phyloP scores from a whole-genome alignment of 2,888 invertebrate species.

The Ganaspis brasiliensis region DNA sequence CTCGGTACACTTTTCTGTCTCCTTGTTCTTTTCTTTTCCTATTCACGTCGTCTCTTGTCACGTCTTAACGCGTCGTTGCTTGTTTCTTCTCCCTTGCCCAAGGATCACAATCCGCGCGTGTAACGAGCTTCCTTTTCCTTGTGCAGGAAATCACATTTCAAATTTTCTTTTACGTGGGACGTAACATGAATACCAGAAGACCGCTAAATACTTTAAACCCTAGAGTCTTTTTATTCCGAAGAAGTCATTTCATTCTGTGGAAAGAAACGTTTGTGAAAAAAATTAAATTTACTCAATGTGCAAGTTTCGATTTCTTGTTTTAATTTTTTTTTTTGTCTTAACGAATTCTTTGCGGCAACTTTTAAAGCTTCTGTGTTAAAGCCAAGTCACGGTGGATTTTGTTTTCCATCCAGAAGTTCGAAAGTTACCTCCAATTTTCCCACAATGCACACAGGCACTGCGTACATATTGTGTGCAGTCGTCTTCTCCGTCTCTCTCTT shows the following conservation, averaged over 20 bases:
- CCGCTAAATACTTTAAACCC: neutral
- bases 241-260: neutral
- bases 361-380: neutral
- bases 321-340: neutral
- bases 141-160: constrained; percentile 58
- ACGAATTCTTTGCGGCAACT: neutral
- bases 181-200: neutral
- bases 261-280: neutral
- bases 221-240: too few relatives aligned
- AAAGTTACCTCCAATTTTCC: constrained; percentile 56
- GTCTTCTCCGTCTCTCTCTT: constrained; percentile 43
- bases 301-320: neutral
- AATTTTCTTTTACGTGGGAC: constrained; percentile 55
- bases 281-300: neutral
- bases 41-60: constrained; percentile 16
- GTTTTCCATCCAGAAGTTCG: constrained; percentile 56
- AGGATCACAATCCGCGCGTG: constrained; percentile 69
- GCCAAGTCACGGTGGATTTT: constrained; percentile 45
- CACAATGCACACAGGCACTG: constrained; percentile 54
- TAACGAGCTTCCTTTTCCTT: constrained; percentile 67
- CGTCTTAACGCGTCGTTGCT: constrained; percentile 66
- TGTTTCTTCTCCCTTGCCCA: constrained; percentile 61
- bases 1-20: neutral
- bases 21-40: neutral
- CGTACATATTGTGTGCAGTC: constrained; percentile 66